phyloP scores from a whole-genome alignment of 2,797 vertebrate genomes.

The Sebastes steindachneri region DNA sequence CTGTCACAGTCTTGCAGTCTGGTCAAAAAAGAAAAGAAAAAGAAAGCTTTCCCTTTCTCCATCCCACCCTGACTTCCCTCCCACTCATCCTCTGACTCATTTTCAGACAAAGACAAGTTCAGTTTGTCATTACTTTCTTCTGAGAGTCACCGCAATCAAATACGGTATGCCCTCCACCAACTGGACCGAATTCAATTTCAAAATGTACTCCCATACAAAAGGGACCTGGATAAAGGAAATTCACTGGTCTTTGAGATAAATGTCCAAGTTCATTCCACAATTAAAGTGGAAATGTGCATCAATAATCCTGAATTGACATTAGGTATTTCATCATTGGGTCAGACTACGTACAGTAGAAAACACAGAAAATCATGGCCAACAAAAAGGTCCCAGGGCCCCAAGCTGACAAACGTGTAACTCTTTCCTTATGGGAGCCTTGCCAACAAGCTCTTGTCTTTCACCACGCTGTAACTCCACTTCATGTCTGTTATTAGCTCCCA shows the following conservation, averaged over 20 bases:
- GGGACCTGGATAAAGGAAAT: constrained; percentile 31
- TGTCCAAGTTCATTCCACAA: constrained; percentile 16
- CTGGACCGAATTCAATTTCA: constrained; percentile 49
- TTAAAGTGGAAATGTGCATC: constrained; percentile 18
- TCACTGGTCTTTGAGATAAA: constrained; percentile 28
- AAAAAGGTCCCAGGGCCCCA: not conserved
- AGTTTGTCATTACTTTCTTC: constrained; percentile 51
- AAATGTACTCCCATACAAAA: constrained; percentile 45
- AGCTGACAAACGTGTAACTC: constrained; percentile 21
- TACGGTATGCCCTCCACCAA: constrained; percentile 29
- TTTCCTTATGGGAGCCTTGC: constrained; percentile 6
- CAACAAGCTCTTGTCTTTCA: constrained; percentile 28
- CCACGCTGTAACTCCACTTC: constrained; percentile 21
- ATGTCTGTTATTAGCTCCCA: constrained; percentile 51
- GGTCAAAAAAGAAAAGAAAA: constrained; percentile 26
- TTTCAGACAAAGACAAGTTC: constrained; percentile 60
- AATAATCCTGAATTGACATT: constrained; percentile 4
- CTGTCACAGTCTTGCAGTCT: constrained; percentile 57
- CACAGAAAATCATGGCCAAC: constrained; percentile 4
- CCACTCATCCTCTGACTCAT: constrained; percentile 27
- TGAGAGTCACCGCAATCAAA: constrained; percentile 54
- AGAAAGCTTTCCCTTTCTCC: constrained; percentile 23
- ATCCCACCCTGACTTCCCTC: constrained; percentile 20
- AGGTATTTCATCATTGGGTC: constrained; percentile 14
- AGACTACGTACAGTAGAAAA: not conserved